A percentile compares a stretch with the other conserved stretches of the same genome.
Evolutionary conservation across 2,888 invertebrate species (phyloP).

Genomic region (Polymixis lichenea): DNA sequence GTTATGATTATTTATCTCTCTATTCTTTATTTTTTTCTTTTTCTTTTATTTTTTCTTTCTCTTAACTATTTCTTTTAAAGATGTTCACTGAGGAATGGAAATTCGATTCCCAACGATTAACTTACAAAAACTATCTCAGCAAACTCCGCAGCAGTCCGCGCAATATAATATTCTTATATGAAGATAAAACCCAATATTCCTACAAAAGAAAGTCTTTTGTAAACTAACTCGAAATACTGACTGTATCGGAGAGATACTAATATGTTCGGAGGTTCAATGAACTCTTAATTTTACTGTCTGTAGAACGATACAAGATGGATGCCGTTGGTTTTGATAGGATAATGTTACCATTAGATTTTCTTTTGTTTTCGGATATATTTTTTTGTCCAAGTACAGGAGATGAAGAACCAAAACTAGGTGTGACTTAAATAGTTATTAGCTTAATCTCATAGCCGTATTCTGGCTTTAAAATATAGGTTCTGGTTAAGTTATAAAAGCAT

Average conservation of each 20-base stretch:
- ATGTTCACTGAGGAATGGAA: not conserved
- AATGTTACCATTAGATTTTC: not conserved
- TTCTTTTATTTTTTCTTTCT: no score
- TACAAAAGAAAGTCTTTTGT: conserved; percentile 21
- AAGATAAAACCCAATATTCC: conserved; percentile 10
- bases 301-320: conserved; percentile 8
- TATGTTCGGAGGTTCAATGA: conserved; percentile 48
- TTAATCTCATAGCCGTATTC: no score
- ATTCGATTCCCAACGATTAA: not conserved
- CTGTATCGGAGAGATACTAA: conserved; percentile 12
- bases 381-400: no score
- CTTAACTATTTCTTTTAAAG: not conserved
- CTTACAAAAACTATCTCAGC: not conserved
- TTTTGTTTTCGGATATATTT: not conserved
- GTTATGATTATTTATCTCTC: no score
- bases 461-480: no score
- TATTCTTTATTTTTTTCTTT: no score
- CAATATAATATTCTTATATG: not conserved
- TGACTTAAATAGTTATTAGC: no score
- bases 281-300: conserved; percentile 28
- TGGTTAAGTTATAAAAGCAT: no score
- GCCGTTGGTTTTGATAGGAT: not conserved
- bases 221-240: conserved; percentile 1
- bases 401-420: no score
- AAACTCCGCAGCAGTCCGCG: not conserved